Evolutionary conservation across 2,113 vertebrate species (phyloP), one percentile per base, ranked within the genome.

Genomic region (Megaceryle torquata): DNA sequence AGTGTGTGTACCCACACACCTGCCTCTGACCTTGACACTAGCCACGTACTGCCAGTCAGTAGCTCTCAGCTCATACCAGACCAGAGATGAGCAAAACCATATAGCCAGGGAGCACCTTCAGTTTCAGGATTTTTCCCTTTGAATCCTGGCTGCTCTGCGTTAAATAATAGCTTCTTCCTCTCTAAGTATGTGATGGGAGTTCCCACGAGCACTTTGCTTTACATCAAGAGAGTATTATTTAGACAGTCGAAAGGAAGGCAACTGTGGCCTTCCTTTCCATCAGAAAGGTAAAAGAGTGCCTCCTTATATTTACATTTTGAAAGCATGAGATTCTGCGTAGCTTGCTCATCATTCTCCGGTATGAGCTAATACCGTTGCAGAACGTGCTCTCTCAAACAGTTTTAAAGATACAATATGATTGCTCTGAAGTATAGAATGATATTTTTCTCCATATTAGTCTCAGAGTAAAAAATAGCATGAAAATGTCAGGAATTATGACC

Each of bases 321-420:
- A 88, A 72, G 59, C 50, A 11, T 57, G 65, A 88, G 56, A 72
- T 86, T 78, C 78, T 76, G 33, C 85, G 91, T 88, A 51, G 22
- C 53, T 89, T 85, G 56, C 37, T 90, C 3, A 2, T 88, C 50
- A 26, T 88, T 86, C 85, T 35, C 86, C 5, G 26, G 31, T 20
- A 67, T 26, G 61, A 84, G 26, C 44, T 57, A 31, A 86, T 76
- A 53, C 46, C 29, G 77, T 81, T 95, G 28, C 54, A 80, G 80
- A 77, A 74, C 50, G 21, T 2, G 1, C 68, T 88, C 56, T 88
- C 43, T 46, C 67, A 84, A 92, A 78, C 46, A 70, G n/a, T 61
- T 93, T 90, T 48, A 46, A 86, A 84, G 31, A 77, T 56, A 74
- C 89, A 74, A 59, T 71, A 78, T 87, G 80, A 87, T 92, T 94